These are phyloP conservation scores for Cotesia typhae DNA, from an alignment of 1,140 invertebrate genomes.

Conservation along the genomic window DNA sequence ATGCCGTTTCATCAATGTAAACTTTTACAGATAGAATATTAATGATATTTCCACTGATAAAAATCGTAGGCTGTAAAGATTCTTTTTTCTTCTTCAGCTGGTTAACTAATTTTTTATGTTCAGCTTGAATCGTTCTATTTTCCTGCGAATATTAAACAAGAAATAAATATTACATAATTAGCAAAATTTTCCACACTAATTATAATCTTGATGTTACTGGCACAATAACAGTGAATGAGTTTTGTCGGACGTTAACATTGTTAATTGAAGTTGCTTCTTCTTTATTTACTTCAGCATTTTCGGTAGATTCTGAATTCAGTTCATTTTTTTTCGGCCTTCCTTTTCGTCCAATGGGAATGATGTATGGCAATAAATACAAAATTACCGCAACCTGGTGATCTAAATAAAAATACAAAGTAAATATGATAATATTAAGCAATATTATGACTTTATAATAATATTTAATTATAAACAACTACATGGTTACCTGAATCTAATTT, in stretches of 20 bases:
- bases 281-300: neutral
- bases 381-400: neutral
- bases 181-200: no score
- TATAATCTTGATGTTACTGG: no score
- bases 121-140: neutral
- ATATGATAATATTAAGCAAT: neutral
- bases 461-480: neutral
- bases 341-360: neutral
- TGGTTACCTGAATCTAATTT: neutral
- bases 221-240: no score
- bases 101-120: neutral
- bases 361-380: neutral
- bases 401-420: neutral
- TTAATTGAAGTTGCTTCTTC: neutral
- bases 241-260: no score
- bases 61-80: constrained; percentile 3
- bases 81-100: neutral
- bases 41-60: neutral
- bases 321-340: neutral
- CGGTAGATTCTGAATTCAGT: neutral
- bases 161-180: no score
- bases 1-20: neutral
- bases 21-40: neutral
- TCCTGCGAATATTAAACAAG: neutral
- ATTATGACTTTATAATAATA: neutral